A percentile compares a stretch with the other conserved stretches of the same genome.
Evolutionary conservation across 2,113 vertebrate species (phyloP).

Genomic region (Athene noctua): DNA sequence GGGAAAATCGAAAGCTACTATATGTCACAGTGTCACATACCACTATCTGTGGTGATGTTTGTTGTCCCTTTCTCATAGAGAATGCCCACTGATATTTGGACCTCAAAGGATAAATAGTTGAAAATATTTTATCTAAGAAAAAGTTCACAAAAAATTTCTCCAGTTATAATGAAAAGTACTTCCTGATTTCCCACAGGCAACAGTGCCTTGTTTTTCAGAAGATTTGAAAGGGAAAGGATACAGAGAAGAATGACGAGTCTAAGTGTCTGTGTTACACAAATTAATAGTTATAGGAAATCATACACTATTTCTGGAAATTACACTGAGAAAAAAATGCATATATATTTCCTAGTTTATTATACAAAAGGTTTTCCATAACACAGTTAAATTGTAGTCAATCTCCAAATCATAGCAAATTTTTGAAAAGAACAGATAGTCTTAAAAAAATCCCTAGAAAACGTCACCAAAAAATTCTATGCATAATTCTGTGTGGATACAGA

Average conservation of each 20-base stretch:
- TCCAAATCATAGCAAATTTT: not conserved
- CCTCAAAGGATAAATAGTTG: not conserved
- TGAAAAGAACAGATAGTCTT: not conserved
- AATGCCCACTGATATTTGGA: not conserved
- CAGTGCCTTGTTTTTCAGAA: not conserved
- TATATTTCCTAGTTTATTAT: not conserved
- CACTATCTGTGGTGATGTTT: not conserved
- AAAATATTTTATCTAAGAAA: not conserved
- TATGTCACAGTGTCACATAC: not conserved
- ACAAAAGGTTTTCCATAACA: not conserved
- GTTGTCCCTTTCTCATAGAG: not conserved
- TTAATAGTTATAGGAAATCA: not conserved
- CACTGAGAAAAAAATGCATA: not conserved
- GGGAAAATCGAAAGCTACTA: not conserved
- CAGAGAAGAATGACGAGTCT: not conserved
- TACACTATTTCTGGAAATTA: not conserved
- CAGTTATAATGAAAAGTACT: not conserved
- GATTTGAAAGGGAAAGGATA: not conserved
- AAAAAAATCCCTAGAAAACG: not conserved
- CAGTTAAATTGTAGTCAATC: not conserved
- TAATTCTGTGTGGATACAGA: not conserved
- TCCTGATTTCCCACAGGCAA: not conserved
- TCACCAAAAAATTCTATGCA: not conserved
- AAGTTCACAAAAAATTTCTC: not conserved
- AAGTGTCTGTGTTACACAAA: not conserved